Percentiles rank a stretch among this genome's conserved stretches.
Conservation (phyloP, 2,113 vertebrate species). For the Phalacrocorax brasilianus region DNA sequence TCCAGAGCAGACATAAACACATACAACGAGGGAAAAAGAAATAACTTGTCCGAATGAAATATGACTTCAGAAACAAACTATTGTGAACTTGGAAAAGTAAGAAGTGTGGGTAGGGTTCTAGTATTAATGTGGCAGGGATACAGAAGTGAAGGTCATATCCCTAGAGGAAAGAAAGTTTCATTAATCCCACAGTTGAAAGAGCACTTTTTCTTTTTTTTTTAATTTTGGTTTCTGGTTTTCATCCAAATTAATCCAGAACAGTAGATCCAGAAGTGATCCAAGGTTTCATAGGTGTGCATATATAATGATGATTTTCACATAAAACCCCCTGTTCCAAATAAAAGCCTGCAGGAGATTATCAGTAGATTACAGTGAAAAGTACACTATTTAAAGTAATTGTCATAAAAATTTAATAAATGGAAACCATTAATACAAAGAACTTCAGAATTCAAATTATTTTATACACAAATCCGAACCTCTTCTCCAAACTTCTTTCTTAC, state of each 20-base stretch:
- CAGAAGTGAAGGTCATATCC: background rate
- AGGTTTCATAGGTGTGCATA: background rate
- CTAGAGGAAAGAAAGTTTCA: background rate
- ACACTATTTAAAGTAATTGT: background rate
- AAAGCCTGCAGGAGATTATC: background rate
- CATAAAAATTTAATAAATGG: background rate
- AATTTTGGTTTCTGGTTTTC: background rate
- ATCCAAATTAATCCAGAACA: background rate
- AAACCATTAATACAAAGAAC: background rate
- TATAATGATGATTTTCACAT: background rate
- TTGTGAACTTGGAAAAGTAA: background rate
- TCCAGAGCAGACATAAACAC: background rate
- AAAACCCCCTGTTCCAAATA: background rate
- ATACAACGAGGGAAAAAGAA: background rate
- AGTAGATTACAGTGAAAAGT: background rate
- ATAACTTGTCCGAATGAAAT: background rate
- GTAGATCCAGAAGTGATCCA: background rate
- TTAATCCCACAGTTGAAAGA: background rate
- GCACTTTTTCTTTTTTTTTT: background rate
- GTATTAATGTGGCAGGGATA: background rate
- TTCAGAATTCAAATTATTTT: background rate
- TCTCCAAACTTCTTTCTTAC: constrained; percentile 1
- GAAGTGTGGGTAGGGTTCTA: background rate
- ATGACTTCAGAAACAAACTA: background rate
- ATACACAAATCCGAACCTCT: background rate